Conservation (phyloP, 2,888 invertebrate genomes). For the Xylota segnis region DNA sequence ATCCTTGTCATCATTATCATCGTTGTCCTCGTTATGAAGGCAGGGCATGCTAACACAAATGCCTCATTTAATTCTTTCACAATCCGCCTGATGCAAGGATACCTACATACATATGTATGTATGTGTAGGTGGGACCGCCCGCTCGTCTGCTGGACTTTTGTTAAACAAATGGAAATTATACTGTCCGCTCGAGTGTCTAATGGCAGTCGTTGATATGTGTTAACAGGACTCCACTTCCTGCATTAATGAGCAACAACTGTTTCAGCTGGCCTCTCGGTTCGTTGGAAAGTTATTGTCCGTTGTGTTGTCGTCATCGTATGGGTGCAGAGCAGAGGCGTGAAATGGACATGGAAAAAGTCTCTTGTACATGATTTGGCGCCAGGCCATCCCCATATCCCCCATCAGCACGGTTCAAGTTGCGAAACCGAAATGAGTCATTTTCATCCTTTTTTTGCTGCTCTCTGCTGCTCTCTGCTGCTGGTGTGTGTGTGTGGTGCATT, state of each 20-base stretch:
- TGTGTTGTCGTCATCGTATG: constrained; percentile 4
- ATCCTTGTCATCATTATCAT: neutral
- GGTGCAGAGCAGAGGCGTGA: constrained; percentile 46
- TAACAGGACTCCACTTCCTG: constrained; percentile 74
- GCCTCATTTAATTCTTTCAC: constrained; percentile 48
- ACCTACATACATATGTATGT: neutral
- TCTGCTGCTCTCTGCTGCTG: constrained; percentile 19
- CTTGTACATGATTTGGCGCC: constrained; percentile 70
- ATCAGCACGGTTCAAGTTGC: constrained; percentile 24
- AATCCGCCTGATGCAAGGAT: neutral
- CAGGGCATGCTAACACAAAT: constrained; percentile 31
- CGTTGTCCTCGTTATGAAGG: neutral
- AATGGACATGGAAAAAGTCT: constrained; percentile 66
- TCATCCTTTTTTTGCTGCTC: constrained; percentile 12
- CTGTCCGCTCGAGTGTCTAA: constrained; percentile 67
- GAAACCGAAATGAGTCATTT: constrained; percentile 72
- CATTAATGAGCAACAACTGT: constrained; percentile 76
- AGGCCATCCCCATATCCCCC: constrained; percentile 47
- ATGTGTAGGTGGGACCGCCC: too few species aligned
- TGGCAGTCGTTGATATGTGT: constrained; percentile 72
- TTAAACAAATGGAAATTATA: constrained; percentile 71
- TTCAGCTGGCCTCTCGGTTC: constrained; percentile 31
- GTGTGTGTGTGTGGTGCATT: constrained; percentile 16
- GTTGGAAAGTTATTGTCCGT: constrained; percentile 48
- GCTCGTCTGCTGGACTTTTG: constrained; percentile 32